Base-by-base conservation (phyloP, 2,888 invertebrate genomes). In the Peribatodes rhomboidaria region DNA sequence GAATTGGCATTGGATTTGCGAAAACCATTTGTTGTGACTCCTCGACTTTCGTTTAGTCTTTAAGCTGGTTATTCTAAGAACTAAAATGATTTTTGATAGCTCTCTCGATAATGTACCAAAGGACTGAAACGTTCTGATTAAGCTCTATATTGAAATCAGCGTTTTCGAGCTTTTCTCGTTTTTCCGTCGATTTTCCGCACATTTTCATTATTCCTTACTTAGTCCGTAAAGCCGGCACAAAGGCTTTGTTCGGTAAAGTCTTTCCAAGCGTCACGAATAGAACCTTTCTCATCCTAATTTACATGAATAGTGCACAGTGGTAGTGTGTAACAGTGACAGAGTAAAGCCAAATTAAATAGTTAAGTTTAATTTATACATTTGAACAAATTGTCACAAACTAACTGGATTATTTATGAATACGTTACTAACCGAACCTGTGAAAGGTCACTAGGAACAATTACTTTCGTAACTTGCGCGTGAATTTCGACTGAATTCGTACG, bases 181-280 rank as follows among this genome's bases (percentile, higher is more conserved):
- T 79, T 67, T 67, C 65, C 74, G 69, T 74, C 74, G 71, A 76
- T 77, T 73, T 73, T 60, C 50, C 52, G 55, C 76, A 76, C 82
- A 77, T 82, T 84, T 82, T 83, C 84, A 86, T 87, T 86, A 86
- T 84, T 82, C 79, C 67, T 72, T 81, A 82, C 79, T 82, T 83
- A 85, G 78, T 75, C 68, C 71, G 73, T 77, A 79, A 84, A 82
- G 76, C 77, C 68, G 72, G 74, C 76, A 80, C 82, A 84, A 82
- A 83, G 82, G 78, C 82, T 85, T 85, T 86, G 83, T 85, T 79
- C 76, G 70, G 55, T 11, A 55, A 67, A 75, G 74, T 78, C 77
- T 75, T 82, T 78, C 69, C 74, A 65, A 69, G 78, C 77, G 68
- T 78, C 76, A 79, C 74, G 70, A 73, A 76, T 79, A 76, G 77